Evolutionary conservation across 2,797 vertebrate species (phyloP), one percentile per base, ranked within the genome.

Genomic region (Zonotrichia albicollis): DNA sequence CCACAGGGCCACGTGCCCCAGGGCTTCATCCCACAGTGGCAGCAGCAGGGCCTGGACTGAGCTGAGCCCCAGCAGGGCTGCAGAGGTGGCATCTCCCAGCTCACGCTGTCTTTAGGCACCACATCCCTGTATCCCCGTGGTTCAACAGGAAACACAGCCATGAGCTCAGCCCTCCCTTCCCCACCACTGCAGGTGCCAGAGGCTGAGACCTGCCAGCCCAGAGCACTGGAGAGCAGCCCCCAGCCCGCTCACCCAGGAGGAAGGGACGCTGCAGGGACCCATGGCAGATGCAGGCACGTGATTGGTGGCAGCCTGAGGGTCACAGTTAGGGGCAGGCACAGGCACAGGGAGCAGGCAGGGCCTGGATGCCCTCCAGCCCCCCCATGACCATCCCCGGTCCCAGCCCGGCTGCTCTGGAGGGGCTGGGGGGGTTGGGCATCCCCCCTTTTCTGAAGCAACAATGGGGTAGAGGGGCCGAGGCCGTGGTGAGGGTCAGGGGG

Each of bases 341-440:
- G 87, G 87, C 66, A 77, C 73, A 77, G 87, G 79, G 73, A 89
- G 66, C 67, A 57, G 87, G 87, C 50, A 70, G 71, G 58, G 87
- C 54, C 32, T 23, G 46, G 75, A 53, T 79, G 72, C 84, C 66
- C 75, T 90, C 82, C 75, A 73, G 79, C 64, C 85, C 67, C 50
- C 8, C 76, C 22, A 8, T 19, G 25, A 77, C 50, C 51, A 82
- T 43, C 20, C 54, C 84, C 67, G 12, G 16, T 72, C 75, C 82
- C 90, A 89, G 82, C 81, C 71, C 18, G 3, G 79, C 85, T 85
- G 62, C 50, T 55, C 54, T n/a, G 72, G 72, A 40, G 76, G 53
- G 86, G 72, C 74, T 70, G 55, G 18, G 25, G 45, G 30, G 12
- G 5, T 65, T 46, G 53, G 38, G 76, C 89, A 88, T 90, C 88